These are phyloP conservation scores for Lasioglossum leucozonium DNA, from an alignment of 2,888 invertebrate species.

Conservation along the genomic window DNA sequence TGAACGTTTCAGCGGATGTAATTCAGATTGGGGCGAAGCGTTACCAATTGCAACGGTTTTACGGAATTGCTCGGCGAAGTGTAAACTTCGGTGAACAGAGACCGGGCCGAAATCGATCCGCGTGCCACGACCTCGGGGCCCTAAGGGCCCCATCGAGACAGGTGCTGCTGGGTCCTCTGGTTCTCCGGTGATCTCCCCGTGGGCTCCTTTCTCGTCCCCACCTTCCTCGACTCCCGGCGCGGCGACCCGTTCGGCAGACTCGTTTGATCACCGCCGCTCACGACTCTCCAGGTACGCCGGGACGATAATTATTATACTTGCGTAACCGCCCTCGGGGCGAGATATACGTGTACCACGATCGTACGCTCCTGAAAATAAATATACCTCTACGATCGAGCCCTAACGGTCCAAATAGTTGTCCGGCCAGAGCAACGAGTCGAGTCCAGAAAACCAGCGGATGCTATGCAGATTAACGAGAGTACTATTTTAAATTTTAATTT, in stretches of 20 bases:
- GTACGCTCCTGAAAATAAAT: constrained; percentile 63
- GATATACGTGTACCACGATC: constrained; percentile 66
- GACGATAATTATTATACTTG: constrained; percentile 77
- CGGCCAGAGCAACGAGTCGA: neutral
- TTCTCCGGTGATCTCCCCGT: constrained; percentile 45
- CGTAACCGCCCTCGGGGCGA: constrained; percentile 73
- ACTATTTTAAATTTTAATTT: no score
- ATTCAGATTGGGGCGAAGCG: neutral
- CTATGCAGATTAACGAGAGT: neutral
- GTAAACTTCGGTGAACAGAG: constrained; percentile 8
- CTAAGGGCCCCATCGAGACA: constrained; percentile 58
- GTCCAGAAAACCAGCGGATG: neutral
- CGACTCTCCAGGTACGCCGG: constrained; percentile 69
- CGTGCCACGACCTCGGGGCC: constrained; percentile 67
- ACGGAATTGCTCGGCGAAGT: constrained; percentile 1
- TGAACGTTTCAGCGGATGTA: neutral
- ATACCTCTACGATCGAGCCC: constrained; percentile 15
- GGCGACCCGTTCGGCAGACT: constrained; percentile 72
- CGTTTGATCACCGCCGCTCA: constrained; percentile 77
- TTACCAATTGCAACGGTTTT: neutral
- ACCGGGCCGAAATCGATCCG: constrained; percentile 55
- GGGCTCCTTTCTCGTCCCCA: constrained; percentile 57
- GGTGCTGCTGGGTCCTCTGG: constrained; percentile 65
- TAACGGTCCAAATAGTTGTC: constrained; percentile 1
- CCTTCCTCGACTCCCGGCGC: constrained; percentile 51